phyloP scores from a whole-genome alignment of 2,113 vertebrate species.

The Pungitius pungitius region DNA sequence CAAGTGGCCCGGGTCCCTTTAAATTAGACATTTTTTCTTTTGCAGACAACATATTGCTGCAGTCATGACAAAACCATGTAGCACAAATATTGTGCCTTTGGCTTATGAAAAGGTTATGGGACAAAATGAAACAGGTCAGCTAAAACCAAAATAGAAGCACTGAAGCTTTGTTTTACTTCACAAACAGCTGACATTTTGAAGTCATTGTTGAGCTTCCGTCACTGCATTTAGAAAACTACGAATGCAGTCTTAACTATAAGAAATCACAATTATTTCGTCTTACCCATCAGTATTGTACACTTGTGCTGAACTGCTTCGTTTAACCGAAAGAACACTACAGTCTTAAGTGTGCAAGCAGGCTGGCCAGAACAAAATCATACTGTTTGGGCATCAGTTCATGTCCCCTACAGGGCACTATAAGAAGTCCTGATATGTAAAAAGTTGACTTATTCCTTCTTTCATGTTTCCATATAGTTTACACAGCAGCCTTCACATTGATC shows the following conservation, averaged over 20 bases:
- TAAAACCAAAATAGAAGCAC: background rate
- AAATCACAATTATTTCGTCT: constrained; percentile 3
- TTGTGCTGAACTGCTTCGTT: background rate
- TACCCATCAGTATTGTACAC: background rate
- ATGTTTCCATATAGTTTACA: background rate
- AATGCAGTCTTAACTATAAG: constrained; percentile 9
- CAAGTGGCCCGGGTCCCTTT: constrained; percentile 3
- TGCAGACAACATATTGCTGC: constrained; percentile 1
- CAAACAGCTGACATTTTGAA: background rate
- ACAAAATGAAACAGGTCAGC: constrained; percentile 2
- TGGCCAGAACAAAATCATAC: background rate
- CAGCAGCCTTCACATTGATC: constrained; percentile 4
- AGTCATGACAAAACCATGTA: constrained; percentile 27
- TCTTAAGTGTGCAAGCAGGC: background rate
- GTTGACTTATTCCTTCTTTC: background rate
- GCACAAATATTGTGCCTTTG: background rate
- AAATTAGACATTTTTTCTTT: constrained; percentile 29
- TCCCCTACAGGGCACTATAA: background rate
- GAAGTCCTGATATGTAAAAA: background rate
- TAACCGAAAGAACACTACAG: background rate
- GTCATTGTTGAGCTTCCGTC: constrained; percentile 1
- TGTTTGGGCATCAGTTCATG: background rate
- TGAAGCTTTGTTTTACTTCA: background rate
- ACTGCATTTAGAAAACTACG: background rate
- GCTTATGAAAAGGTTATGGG: constrained; percentile 13